These are phyloP conservation scores for Sebastes trivittatus DNA, from an alignment of 2,797 vertebrate species.

Conservation along the genomic window DNA sequence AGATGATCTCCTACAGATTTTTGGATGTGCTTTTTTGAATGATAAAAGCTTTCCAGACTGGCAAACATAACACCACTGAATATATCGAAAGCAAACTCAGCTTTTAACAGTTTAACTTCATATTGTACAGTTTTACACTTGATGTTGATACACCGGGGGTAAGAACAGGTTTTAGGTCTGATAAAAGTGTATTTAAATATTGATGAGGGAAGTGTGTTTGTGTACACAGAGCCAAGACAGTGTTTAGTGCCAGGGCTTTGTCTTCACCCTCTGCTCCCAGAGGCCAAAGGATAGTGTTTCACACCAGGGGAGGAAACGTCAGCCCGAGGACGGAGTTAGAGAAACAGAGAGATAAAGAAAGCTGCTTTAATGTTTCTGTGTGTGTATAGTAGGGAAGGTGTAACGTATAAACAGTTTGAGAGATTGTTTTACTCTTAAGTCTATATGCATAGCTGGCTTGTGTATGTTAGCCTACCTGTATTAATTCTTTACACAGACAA, in stretches of 20 bases:
- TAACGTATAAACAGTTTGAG: not conserved
- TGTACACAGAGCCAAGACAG: slow-evolving; percentile 26
- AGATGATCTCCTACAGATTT: slow-evolving; percentile 48
- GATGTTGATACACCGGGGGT: slow-evolving; percentile 25
- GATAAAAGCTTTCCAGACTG: slow-evolving; percentile 22
- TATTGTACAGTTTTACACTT: slow-evolving; percentile 8
- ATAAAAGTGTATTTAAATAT: slow-evolving; percentile 68
- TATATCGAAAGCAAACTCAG: slow-evolving; percentile 20
- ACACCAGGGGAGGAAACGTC: slow-evolving; percentile 32
- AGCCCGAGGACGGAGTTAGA: slow-evolving; percentile 26
- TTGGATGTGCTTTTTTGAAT: slow-evolving; percentile 21
- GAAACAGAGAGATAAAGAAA: not conserved
- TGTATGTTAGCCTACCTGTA: not conserved
- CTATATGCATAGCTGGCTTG: not conserved
- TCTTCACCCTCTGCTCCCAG: slow-evolving; percentile 39
- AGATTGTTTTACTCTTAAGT: not conserved
- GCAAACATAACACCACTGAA: slow-evolving; percentile 12
- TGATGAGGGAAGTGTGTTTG: slow-evolving; percentile 62
- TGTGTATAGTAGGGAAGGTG: not conserved
- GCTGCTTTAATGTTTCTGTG: not conserved
- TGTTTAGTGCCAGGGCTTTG: slow-evolving; percentile 33
- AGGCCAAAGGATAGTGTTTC: slow-evolving; percentile 46
- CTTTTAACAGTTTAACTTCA: slow-evolving; percentile 19
- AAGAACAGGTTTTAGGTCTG: slow-evolving; percentile 36
- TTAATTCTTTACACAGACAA: slow-evolving; percentile 50